Evolutionary conservation across 2,888 invertebrate genomes (phyloP).

Genomic region (Drosophila sordidula): DNA sequence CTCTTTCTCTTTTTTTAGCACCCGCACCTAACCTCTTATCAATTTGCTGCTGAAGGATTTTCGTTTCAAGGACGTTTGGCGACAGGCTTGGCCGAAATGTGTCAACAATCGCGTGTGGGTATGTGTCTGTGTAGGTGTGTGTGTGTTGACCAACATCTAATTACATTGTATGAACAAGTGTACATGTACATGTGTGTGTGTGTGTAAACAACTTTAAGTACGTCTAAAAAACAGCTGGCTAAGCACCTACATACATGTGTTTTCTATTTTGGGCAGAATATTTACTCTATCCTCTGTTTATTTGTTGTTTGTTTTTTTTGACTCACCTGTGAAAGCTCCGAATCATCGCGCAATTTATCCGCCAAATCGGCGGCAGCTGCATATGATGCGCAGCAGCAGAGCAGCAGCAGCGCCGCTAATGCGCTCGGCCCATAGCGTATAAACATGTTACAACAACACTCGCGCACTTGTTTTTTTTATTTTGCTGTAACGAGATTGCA

Average conservation of each 20-base stretch:
- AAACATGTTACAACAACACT: constrained; percentile 52
- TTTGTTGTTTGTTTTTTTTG: constrained; percentile 3
- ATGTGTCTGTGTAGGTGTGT: constrained; percentile 8
- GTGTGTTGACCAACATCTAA: constrained; percentile 20
- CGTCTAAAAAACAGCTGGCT: constrained; percentile 41
- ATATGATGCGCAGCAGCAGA: constrained; percentile 49
- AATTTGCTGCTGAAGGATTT: constrained; percentile 64
- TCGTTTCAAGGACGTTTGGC: constrained; percentile 62
- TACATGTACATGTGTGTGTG: neutral
- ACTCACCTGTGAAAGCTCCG: constrained; percentile 89
- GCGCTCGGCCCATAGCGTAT: constrained; percentile 40
- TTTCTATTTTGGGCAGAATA: constrained; percentile 28
- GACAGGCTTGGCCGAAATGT: constrained; percentile 42
- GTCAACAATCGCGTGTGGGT: constrained; percentile 13
- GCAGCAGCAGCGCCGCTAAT: constrained; percentile 61
- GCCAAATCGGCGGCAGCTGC: constrained; percentile 82
- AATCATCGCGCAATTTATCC: constrained; percentile 88
- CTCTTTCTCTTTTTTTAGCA: neutral
- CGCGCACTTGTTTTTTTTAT: constrained; percentile 63
- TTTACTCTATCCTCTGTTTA: constrained; percentile 17
- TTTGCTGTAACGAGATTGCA: constrained; percentile 22
- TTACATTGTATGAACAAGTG: constrained; percentile 10
- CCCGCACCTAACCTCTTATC: constrained; percentile 3
- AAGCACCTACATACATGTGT: constrained; percentile 46
- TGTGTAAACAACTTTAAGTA: constrained; percentile 30